Evolutionary conservation across 30 jellyfish, hydroid and myxozoan genomes (phyloP).

Genomic region (Morbakka virulenta): DNA sequence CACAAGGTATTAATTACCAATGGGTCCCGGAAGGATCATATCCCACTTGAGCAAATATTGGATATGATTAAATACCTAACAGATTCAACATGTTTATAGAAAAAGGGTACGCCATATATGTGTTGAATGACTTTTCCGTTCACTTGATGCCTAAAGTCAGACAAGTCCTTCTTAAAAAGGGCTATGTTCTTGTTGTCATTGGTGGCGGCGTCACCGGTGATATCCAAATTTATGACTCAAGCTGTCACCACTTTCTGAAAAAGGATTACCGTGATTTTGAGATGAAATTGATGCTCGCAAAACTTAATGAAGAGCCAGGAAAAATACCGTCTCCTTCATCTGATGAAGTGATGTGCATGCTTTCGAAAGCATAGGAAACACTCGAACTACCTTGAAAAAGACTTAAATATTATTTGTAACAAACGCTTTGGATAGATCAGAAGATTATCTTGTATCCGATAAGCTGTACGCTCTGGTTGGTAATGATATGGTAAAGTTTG

Average conservation of each 20-base stretch:
- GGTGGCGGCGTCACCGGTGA: constrained; percentile 85
- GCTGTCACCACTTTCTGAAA: constrained; percentile 26
- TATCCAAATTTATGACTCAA: too few relatives aligned
- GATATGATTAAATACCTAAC: constrained; percentile 13
- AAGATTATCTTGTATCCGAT: too few relatives aligned
- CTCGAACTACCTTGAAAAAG: neutral
- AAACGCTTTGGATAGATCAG: constrained; percentile 9
- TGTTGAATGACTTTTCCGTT: constrained; percentile 43
- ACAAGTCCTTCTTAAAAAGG: constrained; percentile 32
- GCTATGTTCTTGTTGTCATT: constrained; percentile 58
- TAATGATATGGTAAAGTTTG: constrained; percentile 24
- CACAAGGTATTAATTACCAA: constrained; percentile 34
- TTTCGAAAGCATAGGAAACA: neutral
- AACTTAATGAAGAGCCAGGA: constrained; percentile 4
- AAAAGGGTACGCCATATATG: constrained; percentile 53
- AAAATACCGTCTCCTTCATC: constrained; percentile 60
- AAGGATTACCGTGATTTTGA: constrained; percentile 32
- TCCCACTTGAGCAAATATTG: constrained; percentile 42
- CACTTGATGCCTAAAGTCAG: constrained; percentile 71
- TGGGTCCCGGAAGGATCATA: constrained; percentile 61
- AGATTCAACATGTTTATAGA: too few relatives aligned
- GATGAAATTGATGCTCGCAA: constrained; percentile 45
- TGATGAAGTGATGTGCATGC: constrained; percentile 49
- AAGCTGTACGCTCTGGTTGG: too few relatives aligned
- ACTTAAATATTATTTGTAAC: constrained; percentile 27